These are phyloP conservation scores for Chascanopsetta lugubris DNA, from an alignment of 2,113 vertebrate species.

Conservation along the genomic window DNA sequence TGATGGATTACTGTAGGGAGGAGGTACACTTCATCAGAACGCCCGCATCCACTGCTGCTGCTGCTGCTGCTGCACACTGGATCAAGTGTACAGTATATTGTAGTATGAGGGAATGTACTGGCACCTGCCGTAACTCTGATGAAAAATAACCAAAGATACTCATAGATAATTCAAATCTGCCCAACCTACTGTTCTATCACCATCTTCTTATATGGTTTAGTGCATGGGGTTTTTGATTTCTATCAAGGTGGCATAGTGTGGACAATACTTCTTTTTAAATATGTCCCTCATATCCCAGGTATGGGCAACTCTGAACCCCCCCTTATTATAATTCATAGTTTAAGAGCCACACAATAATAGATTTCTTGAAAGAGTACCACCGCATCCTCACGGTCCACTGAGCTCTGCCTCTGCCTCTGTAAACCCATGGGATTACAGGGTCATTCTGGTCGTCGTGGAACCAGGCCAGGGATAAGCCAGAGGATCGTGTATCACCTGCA, in stretches of 20 bases:
- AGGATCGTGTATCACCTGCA: too few species aligned
- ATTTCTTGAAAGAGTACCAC: too few species aligned
- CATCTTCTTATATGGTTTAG: background rate
- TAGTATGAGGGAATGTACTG: background rate
- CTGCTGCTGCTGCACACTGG: conserved; percentile 42
- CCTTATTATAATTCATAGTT: too few species aligned
- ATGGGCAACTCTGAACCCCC: background rate
- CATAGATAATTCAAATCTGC: background rate
- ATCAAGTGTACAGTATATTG: conserved; percentile 5
- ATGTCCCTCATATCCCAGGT: background rate
- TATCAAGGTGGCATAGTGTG: background rate
- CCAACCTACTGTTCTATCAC: background rate
- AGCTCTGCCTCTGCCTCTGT: too few species aligned
- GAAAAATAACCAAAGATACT: background rate
- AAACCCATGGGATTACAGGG: too few species aligned
- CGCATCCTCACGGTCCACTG: too few species aligned
- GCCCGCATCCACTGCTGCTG: conserved; percentile 30
- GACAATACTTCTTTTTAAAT: too few species aligned
- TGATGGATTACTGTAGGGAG: conserved; percentile 72
- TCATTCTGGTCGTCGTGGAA: too few species aligned
- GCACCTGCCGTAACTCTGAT: background rate
- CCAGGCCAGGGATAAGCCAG: too few species aligned
- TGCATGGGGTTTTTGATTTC: background rate
- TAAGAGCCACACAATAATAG: too few species aligned
- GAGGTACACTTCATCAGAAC: conserved; percentile 59